Percentiles rank a stretch among this genome's conserved stretches.
Evolutionary conservation across 2,888 invertebrate species (phyloP).

Genomic region (Drosophila acutilabella): DNA sequence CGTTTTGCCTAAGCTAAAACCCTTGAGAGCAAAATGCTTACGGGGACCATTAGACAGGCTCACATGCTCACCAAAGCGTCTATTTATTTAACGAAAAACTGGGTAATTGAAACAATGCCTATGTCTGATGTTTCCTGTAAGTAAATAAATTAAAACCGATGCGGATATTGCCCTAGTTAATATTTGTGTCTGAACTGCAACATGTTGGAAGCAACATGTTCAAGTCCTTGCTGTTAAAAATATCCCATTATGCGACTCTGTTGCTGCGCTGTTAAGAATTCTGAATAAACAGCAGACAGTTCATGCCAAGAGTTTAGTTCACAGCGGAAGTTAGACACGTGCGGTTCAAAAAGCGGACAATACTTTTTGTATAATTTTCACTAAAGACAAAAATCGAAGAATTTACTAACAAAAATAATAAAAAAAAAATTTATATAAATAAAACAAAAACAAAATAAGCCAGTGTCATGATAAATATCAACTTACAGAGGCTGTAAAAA

Average conservation of each 20-base stretch:
- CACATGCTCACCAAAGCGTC: slow-evolving; percentile 17
- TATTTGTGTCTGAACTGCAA: slow-evolving; percentile 11
- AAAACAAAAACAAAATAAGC: not conserved
- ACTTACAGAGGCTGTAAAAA: not conserved
- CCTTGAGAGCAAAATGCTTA: slow-evolving; percentile 1
- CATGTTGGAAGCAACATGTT: slow-evolving; percentile 24
- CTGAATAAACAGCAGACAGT: not conserved
- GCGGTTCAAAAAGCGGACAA: slow-evolving; percentile 20
- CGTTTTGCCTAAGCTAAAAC: not conserved
- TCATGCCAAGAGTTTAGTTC: slow-evolving; percentile 36
- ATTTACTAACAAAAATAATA: not conserved
- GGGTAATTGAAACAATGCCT: slow-evolving; percentile 17
- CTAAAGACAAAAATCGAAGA: too few species aligned
- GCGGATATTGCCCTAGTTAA: not conserved
- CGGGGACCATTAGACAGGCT: slow-evolving; percentile 23
- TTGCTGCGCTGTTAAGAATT: slow-evolving; percentile 7
- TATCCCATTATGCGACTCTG: slow-evolving; percentile 29
- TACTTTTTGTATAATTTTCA: not conserved
- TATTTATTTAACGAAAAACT: slow-evolving; percentile 8
- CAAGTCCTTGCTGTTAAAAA: slow-evolving; percentile 2
- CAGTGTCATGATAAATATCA: not conserved
- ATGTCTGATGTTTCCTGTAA: not conserved
- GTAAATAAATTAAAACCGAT: not conserved
- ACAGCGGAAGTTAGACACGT: slow-evolving; percentile 25
- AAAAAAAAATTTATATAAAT: not conserved